Base-by-base conservation (phyloP, 2,888 invertebrate genomes). In the Eledone cirrhosa region DNA sequence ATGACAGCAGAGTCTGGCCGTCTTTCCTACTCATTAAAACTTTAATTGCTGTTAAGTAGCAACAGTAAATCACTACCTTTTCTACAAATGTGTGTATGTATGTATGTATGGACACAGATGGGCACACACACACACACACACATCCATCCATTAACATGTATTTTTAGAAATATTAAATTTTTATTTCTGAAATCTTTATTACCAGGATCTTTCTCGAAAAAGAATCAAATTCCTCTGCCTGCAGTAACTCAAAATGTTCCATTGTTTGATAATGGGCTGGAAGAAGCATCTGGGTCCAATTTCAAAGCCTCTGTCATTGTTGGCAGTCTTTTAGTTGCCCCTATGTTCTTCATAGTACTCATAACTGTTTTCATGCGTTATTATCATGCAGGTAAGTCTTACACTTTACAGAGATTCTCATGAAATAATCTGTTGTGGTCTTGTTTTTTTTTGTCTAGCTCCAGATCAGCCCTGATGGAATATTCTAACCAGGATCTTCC, bases 321-420 rank as follows among this genome's bases (percentile, higher is more conserved):
- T 47, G 90, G 91, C 75, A 86, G 87, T 11, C 84, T 91, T 22
- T 85, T 92, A 24, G 87, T 90, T 24, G 87, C 91, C 48, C 91
- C 91, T 19, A 85, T 91, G 8, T 80, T 91, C 14, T 80, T 91
- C 14, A 85, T 91, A 59, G 83, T 91, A 24, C 75, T 89, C 16
- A 84, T 91, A 27, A 88, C 90, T 8, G 83, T 90, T 19, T 78
- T 90, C 47, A 80, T 91, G 53, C 83, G 91, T 75, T 85, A 91
- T 27, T 87, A 88, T 80, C 87, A 88, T 79, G 87, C 87, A 86
- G 91, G 91, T 91, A 81, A 82, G 83, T 72, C 5, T 48, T 22
- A 72, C 41, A 41, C 3, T 2, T n/a, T 3, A 19, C 16, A 16
- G 14, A 63, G 27, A 63, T 11, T 13, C 63, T 63, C 24, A 22